Base-by-base conservation (phyloP, 2,113 vertebrate species). In the Albula goreensis region DNA sequence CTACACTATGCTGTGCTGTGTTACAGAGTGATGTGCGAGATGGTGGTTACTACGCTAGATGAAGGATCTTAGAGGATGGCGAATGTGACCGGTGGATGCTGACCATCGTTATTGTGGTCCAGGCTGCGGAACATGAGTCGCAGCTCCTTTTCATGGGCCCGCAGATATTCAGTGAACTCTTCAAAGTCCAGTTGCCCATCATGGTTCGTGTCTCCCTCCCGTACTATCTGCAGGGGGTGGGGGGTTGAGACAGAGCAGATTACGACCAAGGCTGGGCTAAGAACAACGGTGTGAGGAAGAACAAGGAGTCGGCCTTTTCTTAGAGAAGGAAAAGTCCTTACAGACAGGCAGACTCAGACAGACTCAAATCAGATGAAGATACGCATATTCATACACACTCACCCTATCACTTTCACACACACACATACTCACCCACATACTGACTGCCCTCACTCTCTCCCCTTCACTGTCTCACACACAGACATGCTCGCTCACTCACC, bases 51-150 rank as follows among this genome's bases (percentile, higher is more conserved):
- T 41, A 41, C 31, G 31, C 31, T 41, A 41, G 31, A 41, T 41
- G 31, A 41, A 41, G 31, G 31, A 41, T 41, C 1, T 41, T 41
- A 41, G 31, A 41, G 0, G 31, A 41, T 41, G 31, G 0, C 84
- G n/a, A 82, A 63, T 78, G 12, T 4, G 22, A 74, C 79, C 50
- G 25, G 5, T 5, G 82, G 0, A 3, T 53, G 80, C 90, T 83
- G 89, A 97, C 96, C 97, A 5, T 97, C 97, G 53, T 96, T 93
- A 92, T 97, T 97, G 86, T 77, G 92, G 92, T 97, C 97, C 57
- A 97, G 88, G 85, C 92, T 97, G 88, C 92, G 92, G 89, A 97
- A 97, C 90, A 97, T 96, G 85, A 96, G 93, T 81, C 92, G 88
- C 66, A 97, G 93, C n/a, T 95, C 94, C 88, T 95, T 96, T 85